Evolutionary conservation across 2,113 vertebrate species (phyloP).

Genomic region (Clarias magur): DNA sequence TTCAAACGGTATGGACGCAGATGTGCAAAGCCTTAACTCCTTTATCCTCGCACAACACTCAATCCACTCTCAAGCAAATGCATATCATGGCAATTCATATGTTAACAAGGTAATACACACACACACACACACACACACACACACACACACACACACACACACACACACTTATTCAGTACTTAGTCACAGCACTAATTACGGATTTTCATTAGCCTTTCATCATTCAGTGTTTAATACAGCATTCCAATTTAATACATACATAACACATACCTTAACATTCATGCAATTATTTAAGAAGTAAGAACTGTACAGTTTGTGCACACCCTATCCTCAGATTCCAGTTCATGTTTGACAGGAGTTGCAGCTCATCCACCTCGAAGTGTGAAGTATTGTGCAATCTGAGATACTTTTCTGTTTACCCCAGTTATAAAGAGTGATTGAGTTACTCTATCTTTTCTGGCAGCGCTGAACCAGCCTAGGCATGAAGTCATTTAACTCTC

Average conservation of each 20-base stretch:
- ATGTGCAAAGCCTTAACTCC: constrained; percentile 22
- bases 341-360: background rate
- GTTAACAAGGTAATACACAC: background rate
- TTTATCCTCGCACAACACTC: background rate
- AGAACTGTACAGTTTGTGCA: background rate
- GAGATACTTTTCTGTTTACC: background rate
- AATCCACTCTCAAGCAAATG: constrained; percentile 1
- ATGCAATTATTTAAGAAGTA: background rate
- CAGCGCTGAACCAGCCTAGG: background rate
- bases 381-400: background rate
- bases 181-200: background rate
- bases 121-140: too few relatives aligned
- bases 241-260: background rate
- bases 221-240: background rate
- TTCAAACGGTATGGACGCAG: constrained; percentile 36
- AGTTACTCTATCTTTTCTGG: background rate
- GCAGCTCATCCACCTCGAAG: background rate
- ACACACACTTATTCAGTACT: background rate
- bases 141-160: too few relatives aligned
- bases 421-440: background rate
- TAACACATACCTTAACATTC: background rate
- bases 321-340: background rate
- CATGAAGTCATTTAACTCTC: background rate
- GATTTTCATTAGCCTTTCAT: background rate
- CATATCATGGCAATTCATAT: background rate